Evolutionary conservation across 2,797 vertebrate species (phyloP), one percentile per base, ranked within the genome.

Genomic region (Crax fasciolata): DNA sequence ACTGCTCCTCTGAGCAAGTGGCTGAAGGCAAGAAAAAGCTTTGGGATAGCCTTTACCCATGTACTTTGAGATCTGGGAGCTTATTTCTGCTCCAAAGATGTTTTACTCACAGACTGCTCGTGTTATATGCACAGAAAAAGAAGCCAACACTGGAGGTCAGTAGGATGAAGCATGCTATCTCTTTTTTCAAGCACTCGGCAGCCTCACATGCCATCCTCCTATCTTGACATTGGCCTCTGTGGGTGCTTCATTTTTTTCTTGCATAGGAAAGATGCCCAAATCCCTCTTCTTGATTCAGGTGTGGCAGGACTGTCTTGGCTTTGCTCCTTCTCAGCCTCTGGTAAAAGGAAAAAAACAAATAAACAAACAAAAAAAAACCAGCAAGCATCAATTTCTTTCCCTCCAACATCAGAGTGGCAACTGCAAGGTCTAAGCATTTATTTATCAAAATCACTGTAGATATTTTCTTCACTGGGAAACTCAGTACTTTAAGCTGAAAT

Each of bases 361-460:
- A 13, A 54, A 8, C n/a, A 55, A 55, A n/a, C 13, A 55, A 61
- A 61, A 38, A 61, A 61, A 13, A 77, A 59, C 30, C n/a, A n/a
- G 17, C 54, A 55, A 32, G 19, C 19, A 32, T 57, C 30, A 86
- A 87, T 20, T 77, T 83, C 71, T 72, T 79, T 76, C 59, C 81
- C 28, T 71, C 46, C 46, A 61, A 12, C 59, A 76, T 63, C 70
- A 91, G 89, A 78, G 44, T 71, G 75, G 90, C 59, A 92, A 93
- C 78, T 44, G 52, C 89, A 97, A 93, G 90, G 89, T 87, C 94
- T 93, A 90, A 55, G 55, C 74, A 63, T 95, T 95, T 95, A 96
- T 96, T 94, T 94, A 86, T 96, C 89, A 96, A 87, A 95, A 90
- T 93, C 91, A 82, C 41, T 90, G 63, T 90, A 93, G 84, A 88